phyloP scores from a whole-genome alignment of 2,888 invertebrate genomes.

The Geophilus truncorum region DNA sequence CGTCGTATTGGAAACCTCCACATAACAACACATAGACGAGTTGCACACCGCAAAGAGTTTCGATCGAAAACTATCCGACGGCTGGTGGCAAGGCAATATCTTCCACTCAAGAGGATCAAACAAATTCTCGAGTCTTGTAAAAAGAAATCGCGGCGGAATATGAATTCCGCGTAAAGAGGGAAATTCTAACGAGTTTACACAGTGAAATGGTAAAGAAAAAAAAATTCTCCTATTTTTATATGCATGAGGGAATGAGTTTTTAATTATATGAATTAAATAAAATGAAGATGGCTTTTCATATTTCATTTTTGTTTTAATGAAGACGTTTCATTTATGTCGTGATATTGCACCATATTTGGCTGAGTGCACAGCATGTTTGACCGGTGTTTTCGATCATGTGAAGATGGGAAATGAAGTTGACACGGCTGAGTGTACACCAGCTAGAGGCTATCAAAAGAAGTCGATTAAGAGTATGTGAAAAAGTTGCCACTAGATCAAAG shows the following conservation, averaged over 20 bases:
- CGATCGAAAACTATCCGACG: background rate
- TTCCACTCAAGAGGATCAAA: constrained; percentile 21
- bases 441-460: constrained; percentile 8
- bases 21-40: constrained; percentile 6
- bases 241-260: no score
- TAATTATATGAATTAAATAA: no score
- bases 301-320: no score
- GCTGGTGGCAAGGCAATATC: constrained; percentile 10
- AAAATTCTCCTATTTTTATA: background rate
- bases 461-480: background rate
- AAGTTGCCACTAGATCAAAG: background rate
- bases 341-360: background rate
- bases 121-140: background rate
- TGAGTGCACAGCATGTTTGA: background rate
- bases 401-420: constrained; percentile 21
- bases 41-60: background rate
- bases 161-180: background rate
- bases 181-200: background rate
- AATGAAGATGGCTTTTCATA: no score
- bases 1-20: constrained; percentile 18
- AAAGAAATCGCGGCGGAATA: background rate
- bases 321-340: background rate
- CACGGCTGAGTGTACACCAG: background rate
- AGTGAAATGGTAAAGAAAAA: background rate
- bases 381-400: background rate